Evolutionary conservation across 2,113 vertebrate genomes (phyloP).

Genomic region (Mellivora capensis): DNA sequence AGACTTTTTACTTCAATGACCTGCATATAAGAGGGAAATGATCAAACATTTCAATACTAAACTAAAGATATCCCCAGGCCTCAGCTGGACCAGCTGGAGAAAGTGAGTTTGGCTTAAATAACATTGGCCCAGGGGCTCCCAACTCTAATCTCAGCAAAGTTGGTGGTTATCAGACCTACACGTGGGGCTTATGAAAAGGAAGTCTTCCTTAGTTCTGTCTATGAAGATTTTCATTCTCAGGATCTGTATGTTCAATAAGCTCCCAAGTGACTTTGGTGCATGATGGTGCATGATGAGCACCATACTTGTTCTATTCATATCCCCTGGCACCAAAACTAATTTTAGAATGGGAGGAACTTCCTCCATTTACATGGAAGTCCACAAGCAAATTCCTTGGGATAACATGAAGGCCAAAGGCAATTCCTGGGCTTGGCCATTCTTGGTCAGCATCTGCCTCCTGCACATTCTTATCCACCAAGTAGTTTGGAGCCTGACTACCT

Average conservation of each 20-base stretch:
- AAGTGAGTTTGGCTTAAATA: not conserved
- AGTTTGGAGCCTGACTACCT: not conserved
- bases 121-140: not conserved
- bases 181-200: not conserved
- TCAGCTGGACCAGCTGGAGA: not conserved
- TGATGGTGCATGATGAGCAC: not conserved
- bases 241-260: not conserved
- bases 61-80: not conserved
- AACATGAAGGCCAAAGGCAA: rapidly evolving
- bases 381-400: not conserved
- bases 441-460: not conserved
- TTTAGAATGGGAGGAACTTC: not conserved
- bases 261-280: not conserved
- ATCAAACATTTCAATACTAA: not conserved
- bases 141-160: not conserved
- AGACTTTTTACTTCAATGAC: not conserved
- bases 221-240: not conserved
- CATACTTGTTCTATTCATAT: not conserved
- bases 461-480: not conserved
- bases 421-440: not conserved
- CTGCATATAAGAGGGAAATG: not conserved
- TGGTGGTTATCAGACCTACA: not conserved
- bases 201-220: not conserved
- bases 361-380: not conserved
- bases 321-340: not conserved